Evolutionary conservation across 1,140 invertebrate genomes (phyloP).

Genomic region (Polyergus mexicanus): DNA sequence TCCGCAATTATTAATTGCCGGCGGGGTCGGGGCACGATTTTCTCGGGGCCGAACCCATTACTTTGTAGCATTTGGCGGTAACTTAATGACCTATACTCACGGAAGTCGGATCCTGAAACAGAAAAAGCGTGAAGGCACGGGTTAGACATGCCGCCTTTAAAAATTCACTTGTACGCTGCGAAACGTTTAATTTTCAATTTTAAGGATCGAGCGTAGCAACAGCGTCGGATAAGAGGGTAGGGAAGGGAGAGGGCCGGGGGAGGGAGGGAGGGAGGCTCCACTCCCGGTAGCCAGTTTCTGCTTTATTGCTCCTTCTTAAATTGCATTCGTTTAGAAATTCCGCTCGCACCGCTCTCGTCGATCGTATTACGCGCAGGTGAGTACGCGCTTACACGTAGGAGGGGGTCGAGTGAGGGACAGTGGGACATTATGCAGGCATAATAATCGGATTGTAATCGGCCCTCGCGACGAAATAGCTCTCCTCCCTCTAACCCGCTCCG

Average conservation of each 20-base stretch:
- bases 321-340: conserved; percentile 68
- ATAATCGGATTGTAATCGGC: conserved; percentile 84
- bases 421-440: conserved; percentile 80
- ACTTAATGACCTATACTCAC: conserved; percentile 83
- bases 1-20: conserved; percentile 52
- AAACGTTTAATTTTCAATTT: conserved; percentile 79
- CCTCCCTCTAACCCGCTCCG: conserved; percentile 61
- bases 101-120: conserved; percentile 87
- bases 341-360: conserved; percentile 61
- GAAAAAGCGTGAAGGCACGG: conserved; percentile 73
- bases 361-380: conserved; percentile 69
- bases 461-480: conserved; percentile 73
- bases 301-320: conserved; percentile 59
- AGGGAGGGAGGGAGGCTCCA: background rate
- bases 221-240: background rate
- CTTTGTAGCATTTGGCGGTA: conserved; percentile 65
- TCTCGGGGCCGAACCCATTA: conserved; percentile 16
- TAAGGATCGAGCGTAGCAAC: conserved; percentile 55
- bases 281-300: conserved; percentile 37
- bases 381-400: conserved; percentile 64
- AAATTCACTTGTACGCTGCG: conserved; percentile 52
- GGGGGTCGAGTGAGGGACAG: background rate
- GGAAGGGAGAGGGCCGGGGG: too few relatives aligned
- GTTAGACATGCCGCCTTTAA: conserved; percentile 52
- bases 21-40: background rate